phyloP scores from a whole-genome alignment of 2,113 vertebrate species.

The Aphyosemion australe region DNA sequence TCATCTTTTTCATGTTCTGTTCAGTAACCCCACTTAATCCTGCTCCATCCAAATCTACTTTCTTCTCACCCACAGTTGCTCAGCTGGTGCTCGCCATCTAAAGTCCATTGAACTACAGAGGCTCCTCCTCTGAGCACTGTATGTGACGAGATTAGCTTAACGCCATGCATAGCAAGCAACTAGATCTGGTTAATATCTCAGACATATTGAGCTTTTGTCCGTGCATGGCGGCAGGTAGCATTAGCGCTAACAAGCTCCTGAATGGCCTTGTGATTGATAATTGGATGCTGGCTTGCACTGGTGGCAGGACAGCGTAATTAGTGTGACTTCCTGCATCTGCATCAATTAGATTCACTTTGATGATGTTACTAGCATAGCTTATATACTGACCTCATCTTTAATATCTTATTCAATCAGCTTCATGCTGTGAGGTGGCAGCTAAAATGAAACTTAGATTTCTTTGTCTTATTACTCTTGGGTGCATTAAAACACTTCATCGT shows the following conservation, averaged over 20 bases:
- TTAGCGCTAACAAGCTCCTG: slow-evolving; percentile 64
- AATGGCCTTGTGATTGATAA: slow-evolving; percentile 60
- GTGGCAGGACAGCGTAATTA: slow-evolving; percentile 47
- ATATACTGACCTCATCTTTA: slow-evolving; percentile 25
- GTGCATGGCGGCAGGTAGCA: slow-evolving; percentile 58
- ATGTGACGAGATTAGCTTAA: slow-evolving; percentile 13
- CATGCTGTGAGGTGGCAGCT: slow-evolving; percentile 18
- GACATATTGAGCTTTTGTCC: slow-evolving; percentile 46
- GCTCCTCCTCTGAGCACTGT: slow-evolving; percentile 34
- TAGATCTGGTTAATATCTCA: slow-evolving; percentile 41
- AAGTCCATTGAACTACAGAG: slow-evolving; percentile 45
- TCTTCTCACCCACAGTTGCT: slow-evolving; percentile 13
- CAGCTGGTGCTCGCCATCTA: slow-evolving; percentile 35
- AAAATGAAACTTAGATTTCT: slow-evolving; percentile 16
- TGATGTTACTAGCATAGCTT: slow-evolving; percentile 24
- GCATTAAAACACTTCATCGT: slow-evolving; percentile 34
- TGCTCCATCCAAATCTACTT: slow-evolving; percentile 19
- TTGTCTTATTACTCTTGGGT: not conserved
- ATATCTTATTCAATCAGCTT: slow-evolving; percentile 38
- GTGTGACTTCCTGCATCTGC: slow-evolving; percentile 32
- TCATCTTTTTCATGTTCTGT: slow-evolving; percentile 29
- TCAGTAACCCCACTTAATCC: slow-evolving; percentile 45
- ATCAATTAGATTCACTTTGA: slow-evolving; percentile 45
- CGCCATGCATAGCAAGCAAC: slow-evolving; percentile 57
- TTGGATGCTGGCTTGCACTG: slow-evolving; percentile 46